A percentile compares a stretch with the other conserved stretches of the same genome.
These are phyloP conservation scores for Piscicola geometra DNA, from an alignment of 2,888 invertebrate genomes.

Conservation along the genomic window DNA sequence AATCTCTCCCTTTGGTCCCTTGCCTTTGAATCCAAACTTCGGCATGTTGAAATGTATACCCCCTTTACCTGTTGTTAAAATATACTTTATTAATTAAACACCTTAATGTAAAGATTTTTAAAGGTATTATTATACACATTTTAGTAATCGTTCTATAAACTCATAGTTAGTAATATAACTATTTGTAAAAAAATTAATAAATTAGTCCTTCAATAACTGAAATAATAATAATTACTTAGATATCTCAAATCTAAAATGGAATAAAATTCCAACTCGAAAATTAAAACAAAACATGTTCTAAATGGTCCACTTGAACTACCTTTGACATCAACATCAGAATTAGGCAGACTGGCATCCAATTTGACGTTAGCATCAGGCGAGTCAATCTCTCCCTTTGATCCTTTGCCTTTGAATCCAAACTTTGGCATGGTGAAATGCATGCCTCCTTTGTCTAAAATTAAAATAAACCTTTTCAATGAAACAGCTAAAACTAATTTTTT, in stretches of 20 bases:
- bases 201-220: too few relatives aligned
- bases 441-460: conserved; percentile 31
- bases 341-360: conserved; percentile 21
- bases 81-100: too few relatives aligned
- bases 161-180: neutral
- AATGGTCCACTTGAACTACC: neutral
- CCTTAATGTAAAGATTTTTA: too few relatives aligned
- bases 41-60: conserved; percentile 32
- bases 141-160: neutral
- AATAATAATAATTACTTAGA: too few relatives aligned
- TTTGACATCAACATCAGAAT: conserved; percentile 24
- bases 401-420: conserved; percentile 29
- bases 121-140: too few relatives aligned
- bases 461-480: too few relatives aligned
- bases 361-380: conserved; percentile 15
- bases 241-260: too few relatives aligned
- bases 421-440: conserved; percentile 23
- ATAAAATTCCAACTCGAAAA: too few relatives aligned
- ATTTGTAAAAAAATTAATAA: too few relatives aligned
- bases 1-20: conserved; percentile 32
- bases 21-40: conserved; percentile 32
- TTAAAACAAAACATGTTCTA: too few relatives aligned
- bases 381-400: conserved; percentile 16
- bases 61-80: conserved; percentile 27
- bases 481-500: too few relatives aligned